phyloP scores from a whole-genome alignment of 92 coral and sea anemone genomes.

The Porites lobata region DNA sequence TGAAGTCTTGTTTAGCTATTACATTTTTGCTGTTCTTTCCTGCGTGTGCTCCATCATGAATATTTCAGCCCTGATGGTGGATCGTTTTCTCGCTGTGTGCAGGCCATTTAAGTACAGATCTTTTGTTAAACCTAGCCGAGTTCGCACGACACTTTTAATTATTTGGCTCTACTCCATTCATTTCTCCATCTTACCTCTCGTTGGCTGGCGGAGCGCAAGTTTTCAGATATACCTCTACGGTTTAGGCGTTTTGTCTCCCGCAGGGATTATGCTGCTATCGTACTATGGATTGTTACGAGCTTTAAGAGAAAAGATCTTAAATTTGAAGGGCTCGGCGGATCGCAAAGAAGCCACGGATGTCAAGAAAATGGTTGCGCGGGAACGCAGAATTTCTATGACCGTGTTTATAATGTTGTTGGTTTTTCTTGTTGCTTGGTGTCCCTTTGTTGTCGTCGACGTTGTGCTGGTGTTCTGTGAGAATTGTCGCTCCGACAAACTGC shows the following conservation, averaged over 20 bases:
- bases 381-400: constrained; percentile 79
- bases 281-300: constrained; percentile 76
- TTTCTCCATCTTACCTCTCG: constrained; percentile 78
- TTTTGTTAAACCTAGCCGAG: constrained; percentile 63
- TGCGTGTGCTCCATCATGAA: constrained; percentile 87
- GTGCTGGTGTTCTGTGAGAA: constrained; percentile 75
- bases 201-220: constrained; percentile 84
- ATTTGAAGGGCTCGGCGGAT: constrained; percentile 45
- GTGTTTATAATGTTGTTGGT: constrained; percentile 85
- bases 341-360: constrained; percentile 60
- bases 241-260: constrained; percentile 76
- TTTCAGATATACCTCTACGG: constrained; percentile 84
- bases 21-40: constrained; percentile 82
- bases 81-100: constrained; percentile 83
- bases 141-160: constrained; percentile 59
- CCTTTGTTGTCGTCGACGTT: constrained; percentile 79
- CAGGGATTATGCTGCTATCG: constrained; percentile 72
- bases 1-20: constrained; percentile 73
- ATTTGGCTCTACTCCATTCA: constrained; percentile 83
- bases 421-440: constrained; percentile 87
- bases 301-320: constrained; percentile 59
- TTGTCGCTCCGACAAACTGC: constrained; percentile 71
- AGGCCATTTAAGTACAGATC: constrained; percentile 79
- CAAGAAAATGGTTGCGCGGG: constrained; percentile 70
- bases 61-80: constrained; percentile 82